phyloP scores from a whole-genome alignment of 2,888 invertebrate genomes.

The Oscheius sp. region DNA sequence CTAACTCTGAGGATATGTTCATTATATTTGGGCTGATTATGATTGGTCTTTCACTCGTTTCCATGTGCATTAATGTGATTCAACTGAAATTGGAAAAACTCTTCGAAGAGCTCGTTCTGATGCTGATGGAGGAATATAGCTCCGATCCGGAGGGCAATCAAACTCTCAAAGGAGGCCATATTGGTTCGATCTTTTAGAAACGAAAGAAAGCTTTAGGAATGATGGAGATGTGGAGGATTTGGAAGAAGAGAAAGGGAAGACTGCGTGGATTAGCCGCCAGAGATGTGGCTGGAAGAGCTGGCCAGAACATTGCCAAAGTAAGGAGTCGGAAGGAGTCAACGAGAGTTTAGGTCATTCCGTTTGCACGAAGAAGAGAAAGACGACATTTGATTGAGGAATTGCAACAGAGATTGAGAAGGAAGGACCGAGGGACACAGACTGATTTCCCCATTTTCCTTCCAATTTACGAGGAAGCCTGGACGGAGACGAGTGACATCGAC shows the following conservation, averaged over 20 bases:
- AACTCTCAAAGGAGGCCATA: constrained; percentile 47
- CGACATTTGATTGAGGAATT: constrained; percentile 37
- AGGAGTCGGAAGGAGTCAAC: background rate
- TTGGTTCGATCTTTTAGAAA: constrained; percentile 34
- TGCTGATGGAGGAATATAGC: constrained; percentile 68
- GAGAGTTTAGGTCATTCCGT: constrained; percentile 49
- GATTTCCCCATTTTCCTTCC: constrained; percentile 36
- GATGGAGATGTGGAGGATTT: constrained; percentile 66
- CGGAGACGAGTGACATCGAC: constrained; percentile 53
- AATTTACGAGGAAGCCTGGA: constrained; percentile 48
- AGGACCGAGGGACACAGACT: constrained; percentile 54
- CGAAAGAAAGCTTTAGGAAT: constrained; percentile 49
- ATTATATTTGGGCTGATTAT: constrained; percentile 68
- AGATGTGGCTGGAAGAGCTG: constrained; percentile 45
- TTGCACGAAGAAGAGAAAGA: constrained; percentile 37
- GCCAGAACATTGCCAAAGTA: constrained; percentile 49
- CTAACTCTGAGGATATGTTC: constrained; percentile 68
- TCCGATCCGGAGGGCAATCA: constrained; percentile 54
- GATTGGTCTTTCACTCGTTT: constrained; percentile 67
- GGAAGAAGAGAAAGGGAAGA: constrained; percentile 58
- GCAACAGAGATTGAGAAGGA: constrained; percentile 44
- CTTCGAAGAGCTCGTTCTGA: constrained; percentile 64
- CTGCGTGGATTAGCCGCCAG: constrained; percentile 37
- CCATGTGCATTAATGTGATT: constrained; percentile 65
- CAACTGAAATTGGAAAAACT: constrained; percentile 60